Conservation (phyloP, 2,888 invertebrate species). For the Oligia fasciuncula region DNA sequence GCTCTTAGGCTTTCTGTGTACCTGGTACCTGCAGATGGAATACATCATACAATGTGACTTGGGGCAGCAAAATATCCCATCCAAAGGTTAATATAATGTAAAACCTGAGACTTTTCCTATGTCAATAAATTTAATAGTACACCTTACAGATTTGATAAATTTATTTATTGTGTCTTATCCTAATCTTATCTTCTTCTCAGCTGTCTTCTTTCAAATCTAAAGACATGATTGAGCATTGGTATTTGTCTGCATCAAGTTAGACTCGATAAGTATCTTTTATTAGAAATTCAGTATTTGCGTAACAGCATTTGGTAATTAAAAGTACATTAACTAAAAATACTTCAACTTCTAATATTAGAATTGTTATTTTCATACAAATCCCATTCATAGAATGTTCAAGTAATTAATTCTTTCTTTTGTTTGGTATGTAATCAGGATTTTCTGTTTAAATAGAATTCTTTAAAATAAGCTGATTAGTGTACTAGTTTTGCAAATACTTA, state of each 20-base stretch:
- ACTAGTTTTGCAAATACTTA: background rate
- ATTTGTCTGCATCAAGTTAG: background rate
- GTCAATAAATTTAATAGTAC: background rate
- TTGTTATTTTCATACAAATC: slow-evolving; percentile 21
- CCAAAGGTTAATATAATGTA: background rate
- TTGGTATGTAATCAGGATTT: slow-evolving; percentile 10
- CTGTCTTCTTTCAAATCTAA: slow-evolving; percentile 3
- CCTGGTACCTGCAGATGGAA: background rate
- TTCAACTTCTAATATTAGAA: background rate
- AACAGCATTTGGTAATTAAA: slow-evolving; percentile 3
- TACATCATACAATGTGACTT: background rate
- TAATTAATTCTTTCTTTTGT: background rate
- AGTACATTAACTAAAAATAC: slow-evolving; percentile 2
- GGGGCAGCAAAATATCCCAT: background rate
- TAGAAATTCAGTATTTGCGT: background rate
- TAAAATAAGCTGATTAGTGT: background rate
- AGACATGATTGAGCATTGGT: background rate
- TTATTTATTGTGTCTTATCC: background rate
- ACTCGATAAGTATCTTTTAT: too few species aligned
- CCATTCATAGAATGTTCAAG: slow-evolving; percentile 5
- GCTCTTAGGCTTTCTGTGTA: background rate
- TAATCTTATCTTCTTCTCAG: slow-evolving; percentile 10
- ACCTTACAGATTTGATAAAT: background rate
- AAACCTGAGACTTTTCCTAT: background rate
- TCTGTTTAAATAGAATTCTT: slow-evolving; percentile 1